Conservation (phyloP, 2,888 invertebrate species). For the Drosophila kokeensis region DNA sequence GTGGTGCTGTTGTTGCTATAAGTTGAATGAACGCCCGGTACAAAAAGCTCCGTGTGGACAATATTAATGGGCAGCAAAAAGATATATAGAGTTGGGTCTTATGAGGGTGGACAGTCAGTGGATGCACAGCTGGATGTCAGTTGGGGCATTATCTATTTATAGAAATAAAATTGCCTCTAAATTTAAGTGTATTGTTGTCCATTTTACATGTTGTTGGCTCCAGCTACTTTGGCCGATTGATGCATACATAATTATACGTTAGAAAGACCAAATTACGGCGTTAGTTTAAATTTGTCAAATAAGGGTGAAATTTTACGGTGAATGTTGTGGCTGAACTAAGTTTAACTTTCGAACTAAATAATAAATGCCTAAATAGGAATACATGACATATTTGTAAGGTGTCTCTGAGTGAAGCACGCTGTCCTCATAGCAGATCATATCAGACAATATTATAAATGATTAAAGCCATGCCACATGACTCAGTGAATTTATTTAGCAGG, state of each 20-base stretch:
- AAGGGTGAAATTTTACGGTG: neutral
- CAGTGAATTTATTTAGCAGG: neutral
- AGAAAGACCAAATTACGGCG: neutral
- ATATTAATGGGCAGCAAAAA: constrained; percentile 52
- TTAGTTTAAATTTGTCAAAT: neutral
- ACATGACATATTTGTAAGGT: neutral
- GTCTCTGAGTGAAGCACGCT: neutral
- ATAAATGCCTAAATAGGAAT: neutral
- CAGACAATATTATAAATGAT: neutral
- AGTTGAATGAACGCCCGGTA: constrained; percentile 65
- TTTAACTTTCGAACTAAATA: neutral
- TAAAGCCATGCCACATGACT: neutral
- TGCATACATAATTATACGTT: neutral
- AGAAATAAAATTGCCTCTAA: constrained; percentile 42
- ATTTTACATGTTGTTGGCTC: neutral
- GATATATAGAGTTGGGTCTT: constrained; percentile 34
- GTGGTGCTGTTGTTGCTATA: constrained; percentile 25
- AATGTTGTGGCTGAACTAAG: neutral
- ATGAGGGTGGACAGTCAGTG: constrained; percentile 24
- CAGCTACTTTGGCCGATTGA: neutral
- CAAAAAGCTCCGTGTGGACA: constrained; percentile 55
- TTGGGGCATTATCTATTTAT: constrained; percentile 40
- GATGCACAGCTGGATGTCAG: constrained; percentile 39
- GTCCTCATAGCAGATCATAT: neutral
- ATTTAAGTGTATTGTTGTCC: constrained; percentile 18